These are phyloP conservation scores for Zaprionus inermis DNA, from an alignment of 1,140 invertebrate genomes.

Conservation along the genomic window DNA sequence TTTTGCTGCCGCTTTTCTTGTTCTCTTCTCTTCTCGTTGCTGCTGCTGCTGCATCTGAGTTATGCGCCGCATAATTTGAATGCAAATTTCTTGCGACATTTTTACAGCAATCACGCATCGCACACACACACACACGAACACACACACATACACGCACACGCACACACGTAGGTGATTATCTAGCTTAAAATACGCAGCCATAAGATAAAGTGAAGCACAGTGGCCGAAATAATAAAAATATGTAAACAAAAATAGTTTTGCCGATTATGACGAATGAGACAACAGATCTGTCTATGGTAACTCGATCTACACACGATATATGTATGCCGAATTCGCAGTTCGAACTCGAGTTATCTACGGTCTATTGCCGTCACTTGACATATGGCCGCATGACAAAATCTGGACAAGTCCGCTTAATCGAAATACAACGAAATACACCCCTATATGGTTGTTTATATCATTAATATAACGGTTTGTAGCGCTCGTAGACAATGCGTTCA, in stretches of 20 bases:
- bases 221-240: slow-evolving; percentile 17
- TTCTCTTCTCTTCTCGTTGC: slow-evolving; percentile 4
- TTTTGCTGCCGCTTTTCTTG: slow-evolving; percentile 35
- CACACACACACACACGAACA: neutral
- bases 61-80: slow-evolving; percentile 40
- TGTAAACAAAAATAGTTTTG: slow-evolving; percentile 28
- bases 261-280: slow-evolving; percentile 25
- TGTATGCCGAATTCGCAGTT: no score
- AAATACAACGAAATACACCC: neutral
- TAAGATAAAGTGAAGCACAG: slow-evolving; percentile 39
- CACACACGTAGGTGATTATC: slow-evolving; percentile 31
- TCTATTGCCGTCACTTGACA: neutral
- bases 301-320: slow-evolving; percentile 3
- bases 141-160: neutral
- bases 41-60: slow-evolving; percentile 19
- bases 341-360: neutral
- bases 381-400: slow-evolving; percentile 1
- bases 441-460: neutral
- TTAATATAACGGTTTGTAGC: neutral
- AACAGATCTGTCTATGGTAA: slow-evolving; percentile 1
- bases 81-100: slow-evolving; percentile 40
- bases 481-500: neutral
- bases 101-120: slow-evolving; percentile 29
- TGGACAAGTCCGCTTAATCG: neutral
- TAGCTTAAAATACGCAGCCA: slow-evolving; percentile 37